A percentile compares a stretch with the other conserved stretches of the same genome.
These are phyloP conservation scores for Lottia scabra DNA, from an alignment of 2,888 invertebrate species.

Conservation along the genomic window DNA sequence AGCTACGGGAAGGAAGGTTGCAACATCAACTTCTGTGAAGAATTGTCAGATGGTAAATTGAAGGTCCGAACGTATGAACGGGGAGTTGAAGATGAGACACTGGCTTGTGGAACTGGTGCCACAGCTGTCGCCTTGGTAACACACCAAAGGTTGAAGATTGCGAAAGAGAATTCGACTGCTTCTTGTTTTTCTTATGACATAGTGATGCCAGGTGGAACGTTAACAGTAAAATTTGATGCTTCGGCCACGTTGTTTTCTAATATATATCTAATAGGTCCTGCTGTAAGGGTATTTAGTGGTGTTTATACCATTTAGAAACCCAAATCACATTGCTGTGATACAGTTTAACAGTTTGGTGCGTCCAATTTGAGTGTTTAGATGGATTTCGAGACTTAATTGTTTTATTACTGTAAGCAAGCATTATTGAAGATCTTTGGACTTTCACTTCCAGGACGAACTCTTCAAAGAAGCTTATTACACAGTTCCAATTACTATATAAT, in stretches of 20 bases:
- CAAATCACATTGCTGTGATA: too few relatives aligned
- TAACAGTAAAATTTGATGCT: conserved; percentile 23
- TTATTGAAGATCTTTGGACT: too few relatives aligned
- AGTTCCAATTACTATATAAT: too few relatives aligned
- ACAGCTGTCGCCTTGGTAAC: conserved; percentile 34
- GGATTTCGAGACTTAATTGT: too few relatives aligned
- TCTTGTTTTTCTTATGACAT: neutral
- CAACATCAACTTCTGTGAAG: conserved; percentile 39
- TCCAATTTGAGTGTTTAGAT: too few relatives aligned
- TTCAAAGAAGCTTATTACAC: too few relatives aligned
- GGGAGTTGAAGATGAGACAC: conserved; percentile 45
- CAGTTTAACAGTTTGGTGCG: too few relatives aligned
- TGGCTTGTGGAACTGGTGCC: conserved; percentile 50
- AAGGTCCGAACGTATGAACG: conserved; percentile 42
- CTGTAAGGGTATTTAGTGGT: conserved; percentile 33
- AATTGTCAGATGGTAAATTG: neutral
- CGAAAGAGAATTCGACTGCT: neutral
- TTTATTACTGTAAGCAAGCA: too few relatives aligned
- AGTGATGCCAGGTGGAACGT: conserved; percentile 22
- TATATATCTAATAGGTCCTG: conserved; percentile 29
- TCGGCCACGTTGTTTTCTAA: conserved; percentile 8
- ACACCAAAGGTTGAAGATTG: neutral
- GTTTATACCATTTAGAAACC: neutral
- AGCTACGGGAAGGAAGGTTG: conserved; percentile 23
- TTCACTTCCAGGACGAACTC: too few relatives aligned